Conservation (phyloP, 2,797 vertebrate species). For the Hybognathus amarus region DNA sequence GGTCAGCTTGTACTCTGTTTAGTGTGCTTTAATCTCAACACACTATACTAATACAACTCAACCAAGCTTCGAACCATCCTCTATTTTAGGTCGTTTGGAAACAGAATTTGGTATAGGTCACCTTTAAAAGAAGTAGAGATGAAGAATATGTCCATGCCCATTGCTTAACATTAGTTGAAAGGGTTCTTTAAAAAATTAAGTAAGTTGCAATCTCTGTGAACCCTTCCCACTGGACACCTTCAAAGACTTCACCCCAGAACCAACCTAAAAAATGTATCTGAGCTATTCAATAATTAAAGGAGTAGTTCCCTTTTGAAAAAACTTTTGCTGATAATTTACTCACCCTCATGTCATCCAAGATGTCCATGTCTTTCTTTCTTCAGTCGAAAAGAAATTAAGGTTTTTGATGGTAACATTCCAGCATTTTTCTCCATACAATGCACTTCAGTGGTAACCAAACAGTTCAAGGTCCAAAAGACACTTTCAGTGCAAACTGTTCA, state of each 20-base stretch:
- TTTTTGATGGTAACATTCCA: too few species aligned
- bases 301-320: too few species aligned
- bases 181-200: background rate
- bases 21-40: background rate
- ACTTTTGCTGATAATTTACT: too few species aligned
- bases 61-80: too few species aligned
- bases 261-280: constrained; percentile 11
- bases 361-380: too few species aligned
- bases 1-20: background rate
- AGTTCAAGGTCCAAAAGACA: too few species aligned
- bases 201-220: background rate
- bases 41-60: background rate
- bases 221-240: background rate
- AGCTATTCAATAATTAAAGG: constrained; percentile 1
- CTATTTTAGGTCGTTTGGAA: too few species aligned
- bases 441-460: too few species aligned
- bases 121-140: background rate
- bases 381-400: too few species aligned
- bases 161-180: background rate
- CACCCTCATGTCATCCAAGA: too few species aligned
- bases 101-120: background rate
- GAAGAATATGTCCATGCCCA: background rate
- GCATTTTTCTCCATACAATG: too few species aligned
- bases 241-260: constrained; percentile 2
- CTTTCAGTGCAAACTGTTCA: too few species aligned